These are phyloP conservation scores for Chrysodeixis includens DNA, from an alignment of 2,888 invertebrate species.

Conservation along the genomic window DNA sequence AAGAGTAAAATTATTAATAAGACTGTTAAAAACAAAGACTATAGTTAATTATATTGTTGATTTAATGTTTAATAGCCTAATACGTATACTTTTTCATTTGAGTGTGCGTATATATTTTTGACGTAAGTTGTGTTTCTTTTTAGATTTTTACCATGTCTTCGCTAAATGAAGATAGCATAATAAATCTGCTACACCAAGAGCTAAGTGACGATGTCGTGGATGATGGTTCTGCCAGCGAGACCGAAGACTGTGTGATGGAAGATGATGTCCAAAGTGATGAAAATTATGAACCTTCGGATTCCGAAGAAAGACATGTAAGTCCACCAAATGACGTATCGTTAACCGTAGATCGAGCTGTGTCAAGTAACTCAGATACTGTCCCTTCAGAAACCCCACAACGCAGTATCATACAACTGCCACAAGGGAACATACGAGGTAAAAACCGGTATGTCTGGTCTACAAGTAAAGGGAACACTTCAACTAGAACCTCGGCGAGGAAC, in stretches of 20 bases:
- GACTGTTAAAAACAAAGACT: too few species aligned
- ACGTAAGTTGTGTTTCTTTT: not conserved
- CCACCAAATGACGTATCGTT: not conserved
- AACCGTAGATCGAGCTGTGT: not conserved
- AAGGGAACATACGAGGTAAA: conserved; percentile 24
- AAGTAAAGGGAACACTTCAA: not conserved
- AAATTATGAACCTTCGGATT: conserved; percentile 32
- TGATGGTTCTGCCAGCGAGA: conserved; percentile 22
- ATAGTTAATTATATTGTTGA: too few species aligned
- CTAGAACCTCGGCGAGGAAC: conserved; percentile 10
- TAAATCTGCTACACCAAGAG: conserved; percentile 8
- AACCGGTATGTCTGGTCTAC: conserved; percentile 23
- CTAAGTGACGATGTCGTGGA: conserved; percentile 12
- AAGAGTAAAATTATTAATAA: too few species aligned
- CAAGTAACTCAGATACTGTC: not conserved
- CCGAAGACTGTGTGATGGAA: conserved; percentile 31
- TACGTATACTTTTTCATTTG: conserved; percentile 9
- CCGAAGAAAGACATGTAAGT: conserved; percentile 21
- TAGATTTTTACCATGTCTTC: conserved; percentile 12
- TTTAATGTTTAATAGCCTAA: too few species aligned
- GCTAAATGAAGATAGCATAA: conserved; percentile 11
- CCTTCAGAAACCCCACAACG: too few species aligned
- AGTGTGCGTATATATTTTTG: conserved; percentile 7
- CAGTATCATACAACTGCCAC: conserved; percentile 11
- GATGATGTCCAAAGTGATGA: conserved; percentile 37